A percentile compares a stretch with the other conserved stretches of the same genome.
Conservation (phyloP, 2,113 vertebrate genomes). For the Lota lota region DNA sequence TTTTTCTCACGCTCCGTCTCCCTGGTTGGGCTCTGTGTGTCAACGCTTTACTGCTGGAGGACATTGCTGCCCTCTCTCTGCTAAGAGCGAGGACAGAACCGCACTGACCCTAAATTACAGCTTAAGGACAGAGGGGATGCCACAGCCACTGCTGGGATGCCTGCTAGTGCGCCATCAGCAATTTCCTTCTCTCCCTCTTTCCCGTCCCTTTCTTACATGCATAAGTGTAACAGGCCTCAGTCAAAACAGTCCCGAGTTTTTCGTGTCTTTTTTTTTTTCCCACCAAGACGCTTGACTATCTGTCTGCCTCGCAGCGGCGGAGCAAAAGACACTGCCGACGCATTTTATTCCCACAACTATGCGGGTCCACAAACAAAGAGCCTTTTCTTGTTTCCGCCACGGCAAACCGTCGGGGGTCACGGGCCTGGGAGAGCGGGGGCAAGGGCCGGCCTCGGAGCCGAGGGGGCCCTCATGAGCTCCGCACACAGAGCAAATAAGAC, state of each 20-base stretch:
- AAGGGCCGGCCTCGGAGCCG: conserved; percentile 36
- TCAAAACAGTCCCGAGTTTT: conserved; percentile 30
- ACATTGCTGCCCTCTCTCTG: conserved; percentile 56
- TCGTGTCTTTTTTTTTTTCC: background rate
- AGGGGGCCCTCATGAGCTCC: conserved; percentile 7
- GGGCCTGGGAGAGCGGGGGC: conserved; percentile 38
- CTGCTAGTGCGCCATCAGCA: conserved; percentile 60
- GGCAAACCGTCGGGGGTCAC: conserved; percentile 51
- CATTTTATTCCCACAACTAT: conserved; percentile 12
- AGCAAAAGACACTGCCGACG: background rate
- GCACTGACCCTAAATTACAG: conserved; percentile 63
- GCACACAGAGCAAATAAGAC: conserved; percentile 39
- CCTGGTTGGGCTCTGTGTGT: conserved; percentile 47
- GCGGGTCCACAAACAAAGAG: conserved; percentile 22
- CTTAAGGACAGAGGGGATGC: conserved; percentile 47
- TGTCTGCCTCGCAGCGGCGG: conserved; percentile 9
- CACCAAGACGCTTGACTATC: conserved; percentile 9
- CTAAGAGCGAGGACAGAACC: conserved; percentile 61
- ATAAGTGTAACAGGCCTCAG: conserved; percentile 10
- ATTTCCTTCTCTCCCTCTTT: conserved; percentile 22
- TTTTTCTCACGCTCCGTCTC: conserved; percentile 58
- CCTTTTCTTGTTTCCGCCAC: conserved; percentile 17
- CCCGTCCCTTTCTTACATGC: conserved; percentile 20
- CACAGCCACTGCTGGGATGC: conserved; percentile 52
- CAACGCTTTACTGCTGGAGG: conserved; percentile 53